Percentiles rank a stretch among this genome's conserved stretches.
phyloP scores from a whole-genome alignment of 2,888 invertebrate genomes.

The Drosophila anomalipes region DNA sequence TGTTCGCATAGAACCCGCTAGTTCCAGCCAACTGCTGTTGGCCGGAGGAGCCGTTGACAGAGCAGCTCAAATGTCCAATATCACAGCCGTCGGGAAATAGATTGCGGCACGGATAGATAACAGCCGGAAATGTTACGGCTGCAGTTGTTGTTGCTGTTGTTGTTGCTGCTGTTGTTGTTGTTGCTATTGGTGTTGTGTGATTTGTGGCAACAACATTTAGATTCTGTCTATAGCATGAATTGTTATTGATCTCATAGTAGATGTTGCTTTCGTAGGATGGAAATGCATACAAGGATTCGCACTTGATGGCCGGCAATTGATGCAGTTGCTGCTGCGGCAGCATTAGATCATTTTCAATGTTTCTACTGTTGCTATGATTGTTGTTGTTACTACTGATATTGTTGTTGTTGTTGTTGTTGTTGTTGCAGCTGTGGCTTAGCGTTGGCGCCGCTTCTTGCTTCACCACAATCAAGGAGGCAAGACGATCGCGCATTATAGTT shows the following conservation, averaged over 20 bases:
- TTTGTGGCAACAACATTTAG: slow-evolving; percentile 48
- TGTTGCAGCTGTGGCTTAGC: slow-evolving; percentile 50
- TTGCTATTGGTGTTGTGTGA: slow-evolving; percentile 10
- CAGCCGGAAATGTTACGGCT: slow-evolving; percentile 42
- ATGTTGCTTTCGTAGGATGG: slow-evolving; percentile 41
- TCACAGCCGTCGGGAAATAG: slow-evolving; percentile 82
- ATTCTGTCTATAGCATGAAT: slow-evolving; percentile 72
- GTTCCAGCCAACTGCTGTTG: slow-evolving; percentile 29
- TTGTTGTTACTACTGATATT: slow-evolving; percentile 15
- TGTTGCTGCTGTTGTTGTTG: slow-evolving; percentile 7
- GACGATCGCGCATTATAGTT: slow-evolving; percentile 85
- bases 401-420: slow-evolving; percentile 33
- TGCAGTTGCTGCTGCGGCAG: slow-evolving; percentile 39
- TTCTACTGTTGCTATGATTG: slow-evolving; percentile 36
- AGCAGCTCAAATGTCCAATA: slow-evolving; percentile 73
- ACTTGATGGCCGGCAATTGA: slow-evolving; percentile 64
- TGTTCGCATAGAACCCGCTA: slow-evolving; percentile 23
- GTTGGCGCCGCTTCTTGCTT: slow-evolving; percentile 83
- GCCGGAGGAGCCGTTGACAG: slow-evolving; percentile 14
- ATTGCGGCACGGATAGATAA: slow-evolving; percentile 82
- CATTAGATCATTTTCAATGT: slow-evolving; percentile 27
- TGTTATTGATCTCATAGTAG: slow-evolving; percentile 80
- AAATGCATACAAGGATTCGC: slow-evolving; percentile 58
- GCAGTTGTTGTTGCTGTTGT: slow-evolving; percentile 6
- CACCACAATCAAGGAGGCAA: slow-evolving; percentile 85